Base-by-base conservation (phyloP, 2,113 vertebrate species). In the Calcarius ornatus region DNA sequence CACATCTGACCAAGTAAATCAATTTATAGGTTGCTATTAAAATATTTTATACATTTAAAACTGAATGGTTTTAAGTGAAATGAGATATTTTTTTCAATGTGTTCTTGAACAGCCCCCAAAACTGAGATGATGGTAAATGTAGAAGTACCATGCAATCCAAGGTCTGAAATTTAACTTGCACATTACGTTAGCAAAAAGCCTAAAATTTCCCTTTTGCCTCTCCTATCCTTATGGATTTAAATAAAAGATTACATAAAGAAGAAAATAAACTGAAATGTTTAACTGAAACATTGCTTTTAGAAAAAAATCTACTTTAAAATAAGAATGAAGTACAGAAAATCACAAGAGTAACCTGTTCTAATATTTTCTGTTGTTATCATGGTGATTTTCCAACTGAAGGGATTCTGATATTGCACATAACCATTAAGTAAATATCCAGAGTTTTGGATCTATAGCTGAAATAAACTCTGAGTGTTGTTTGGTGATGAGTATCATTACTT, bases 361-460 rank as follows among this genome's bases (percentile, higher is more conserved):
- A 43, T 50, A 7, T 68, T 51, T 81, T 82, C 38, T 81, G 45
- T 18, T 65, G 15, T 66, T 88, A 70, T 57, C 35, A 47, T 75
- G 22, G 8, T 80, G 61, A 84, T 88, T 70, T 64, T 83, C 72
- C 70, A 57, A 54, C 77, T 51, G 84, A 85, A 94, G 60, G 59
- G 73, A 79, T 93, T 64, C 68, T 95, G 69, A 83, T 93, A 94
- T 85, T 76, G 59, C 79, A 88, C n/a, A 64, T 90, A 96, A 97
- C 77, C 72, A 75, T 94, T 56, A 93, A 91, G 72, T 77, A 72
- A 91, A 61, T 92, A 94, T 56, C 25, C 43, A 63, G 61, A 78
- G 60, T 64, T 95, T 92, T 53, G 68, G 38, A 77, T 91, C 51
- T 78, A 15, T 33, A 79, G 69, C n/a, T 63, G 86, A 93, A 81